A percentile compares a stretch with the other conserved stretches of the same genome.
These are phyloP conservation scores for Coreius guichenoti DNA, from an alignment of 2,797 vertebrate genomes.

Conservation along the genomic window DNA sequence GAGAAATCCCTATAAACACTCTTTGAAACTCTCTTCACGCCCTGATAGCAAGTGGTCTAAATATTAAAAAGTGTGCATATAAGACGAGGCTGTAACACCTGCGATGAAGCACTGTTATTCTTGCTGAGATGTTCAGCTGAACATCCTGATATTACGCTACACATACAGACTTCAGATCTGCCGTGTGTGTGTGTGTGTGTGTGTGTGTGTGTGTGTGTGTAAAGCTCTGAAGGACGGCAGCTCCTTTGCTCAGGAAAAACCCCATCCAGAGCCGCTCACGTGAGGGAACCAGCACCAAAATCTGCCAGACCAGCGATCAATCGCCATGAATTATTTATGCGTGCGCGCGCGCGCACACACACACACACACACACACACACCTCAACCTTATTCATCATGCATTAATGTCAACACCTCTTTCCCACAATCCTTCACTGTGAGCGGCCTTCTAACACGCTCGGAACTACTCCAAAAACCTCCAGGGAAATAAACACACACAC, in stretches of 20 bases:
- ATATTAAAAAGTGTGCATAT: background rate
- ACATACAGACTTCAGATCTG: no score
- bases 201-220: background rate
- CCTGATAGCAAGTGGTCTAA: background rate
- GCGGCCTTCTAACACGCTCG: background rate
- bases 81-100: background rate
- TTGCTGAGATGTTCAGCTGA: no score
- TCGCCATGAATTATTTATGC: constrained; percentile 71
- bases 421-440: constrained; percentile 27
- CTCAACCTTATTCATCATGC: constrained; percentile 40
- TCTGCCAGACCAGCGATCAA: constrained; percentile 64
- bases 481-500: constrained; percentile 28
- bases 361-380: constrained; percentile 33
- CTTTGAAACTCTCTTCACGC: no score
- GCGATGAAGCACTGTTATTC: background rate
- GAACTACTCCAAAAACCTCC: background rate
- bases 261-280: constrained; percentile 16
- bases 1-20: background rate
- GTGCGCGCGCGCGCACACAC: constrained; percentile 20
- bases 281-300: constrained; percentile 36
- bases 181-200: background rate
- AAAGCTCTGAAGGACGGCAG: constrained; percentile 43
- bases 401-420: constrained; percentile 16
- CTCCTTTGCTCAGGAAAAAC: constrained; percentile 31
- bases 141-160: no score